phyloP scores from a whole-genome alignment of 2,797 vertebrate genomes.

The Aeoliscus strigatus region DNA sequence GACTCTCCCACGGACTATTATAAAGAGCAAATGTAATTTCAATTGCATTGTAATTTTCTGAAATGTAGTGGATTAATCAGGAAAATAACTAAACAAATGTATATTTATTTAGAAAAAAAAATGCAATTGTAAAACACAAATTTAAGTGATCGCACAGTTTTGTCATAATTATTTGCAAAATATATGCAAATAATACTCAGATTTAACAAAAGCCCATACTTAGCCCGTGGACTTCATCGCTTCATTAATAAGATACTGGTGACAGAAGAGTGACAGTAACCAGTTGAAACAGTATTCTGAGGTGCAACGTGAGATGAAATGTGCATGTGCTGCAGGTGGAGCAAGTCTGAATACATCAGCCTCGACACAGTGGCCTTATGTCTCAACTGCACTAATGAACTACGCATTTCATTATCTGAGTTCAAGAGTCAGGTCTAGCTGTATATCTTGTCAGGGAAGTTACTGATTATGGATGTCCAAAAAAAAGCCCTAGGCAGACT shows the following conservation, averaged over 20 bases:
- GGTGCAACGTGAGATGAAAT: neutral
- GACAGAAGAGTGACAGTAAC: neutral
- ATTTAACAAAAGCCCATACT: neutral
- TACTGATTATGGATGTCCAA: constrained; percentile 13
- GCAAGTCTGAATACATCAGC: constrained; percentile 9
- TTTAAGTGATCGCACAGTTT: no score
- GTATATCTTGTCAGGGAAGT: constrained; percentile 8
- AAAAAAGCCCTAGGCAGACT: constrained; percentile 7
- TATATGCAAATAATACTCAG: neutral
- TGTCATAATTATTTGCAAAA: neutral
- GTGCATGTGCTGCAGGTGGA: constrained; percentile 9
- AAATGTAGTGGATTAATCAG: no score
- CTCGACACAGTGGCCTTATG: neutral
- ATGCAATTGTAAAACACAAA: neutral
- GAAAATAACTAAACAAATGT: no score
- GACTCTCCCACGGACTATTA: no score
- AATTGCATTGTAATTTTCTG: no score
- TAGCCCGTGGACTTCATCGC: neutral
- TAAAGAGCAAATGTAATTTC: no score
- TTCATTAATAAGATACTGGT: no score
- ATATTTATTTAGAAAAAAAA: no score
- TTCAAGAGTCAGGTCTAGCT: constrained; percentile 26
- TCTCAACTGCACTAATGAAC: constrained; percentile 23
- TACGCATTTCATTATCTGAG: constrained; percentile 14
- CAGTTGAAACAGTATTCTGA: neutral